phyloP scores from a whole-genome alignment of 1,140 invertebrate genomes.

The Drosophila jambulina region DNA sequence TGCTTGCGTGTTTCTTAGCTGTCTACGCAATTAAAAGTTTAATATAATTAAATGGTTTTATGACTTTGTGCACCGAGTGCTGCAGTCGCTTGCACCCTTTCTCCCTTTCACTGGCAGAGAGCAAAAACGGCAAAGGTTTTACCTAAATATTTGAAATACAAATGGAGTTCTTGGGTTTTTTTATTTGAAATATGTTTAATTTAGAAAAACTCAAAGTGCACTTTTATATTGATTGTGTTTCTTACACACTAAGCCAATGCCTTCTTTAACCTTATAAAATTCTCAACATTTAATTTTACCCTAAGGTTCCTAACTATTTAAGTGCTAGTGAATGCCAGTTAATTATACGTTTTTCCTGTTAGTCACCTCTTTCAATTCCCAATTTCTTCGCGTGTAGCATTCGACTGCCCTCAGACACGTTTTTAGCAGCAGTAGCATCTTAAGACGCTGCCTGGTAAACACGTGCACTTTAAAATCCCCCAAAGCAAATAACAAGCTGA shows the following conservation, averaged over 20 bases:
- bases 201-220: neutral
- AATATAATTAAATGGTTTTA: slow-evolving; percentile 85
- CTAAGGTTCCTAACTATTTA: neutral
- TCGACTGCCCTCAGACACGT: slow-evolving; percentile 46
- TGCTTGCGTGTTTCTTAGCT: slow-evolving; percentile 63
- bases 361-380: no score
- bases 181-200: neutral
- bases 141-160: neutral
- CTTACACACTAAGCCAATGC: neutral
- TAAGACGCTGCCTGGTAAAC: slow-evolving; percentile 41
- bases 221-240: no score
- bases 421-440: slow-evolving; percentile 34
- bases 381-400: slow-evolving; percentile 19
- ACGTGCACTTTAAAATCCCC: slow-evolving; percentile 60
- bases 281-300: neutral
- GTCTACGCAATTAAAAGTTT: slow-evolving; percentile 85
- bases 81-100: slow-evolving; percentile 31
- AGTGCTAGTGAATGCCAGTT: neutral
- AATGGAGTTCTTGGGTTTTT: rapidly evolving
- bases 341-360: neutral
- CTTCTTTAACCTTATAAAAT: neutral
- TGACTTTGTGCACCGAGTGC: slow-evolving; percentile 73
- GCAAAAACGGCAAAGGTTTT: neutral
- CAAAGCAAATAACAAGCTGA: slow-evolving; percentile 57
- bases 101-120: slow-evolving; percentile 9